These are phyloP conservation scores for Pteruthius melanotis DNA, from an alignment of 2,113 vertebrate genomes.

Conservation along the genomic window DNA sequence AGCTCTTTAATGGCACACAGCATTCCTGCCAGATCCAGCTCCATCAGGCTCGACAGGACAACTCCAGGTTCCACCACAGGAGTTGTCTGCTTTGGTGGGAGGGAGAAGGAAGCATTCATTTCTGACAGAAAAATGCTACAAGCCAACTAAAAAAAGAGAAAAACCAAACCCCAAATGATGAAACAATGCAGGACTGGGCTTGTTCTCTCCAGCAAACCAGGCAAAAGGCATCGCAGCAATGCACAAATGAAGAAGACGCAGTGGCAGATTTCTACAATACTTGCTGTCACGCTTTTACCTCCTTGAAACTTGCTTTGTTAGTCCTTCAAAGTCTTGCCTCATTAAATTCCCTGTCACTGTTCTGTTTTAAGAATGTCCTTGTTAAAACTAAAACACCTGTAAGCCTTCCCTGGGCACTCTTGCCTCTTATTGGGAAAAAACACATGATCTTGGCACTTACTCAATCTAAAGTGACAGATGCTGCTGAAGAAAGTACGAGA, in stretches of 20 bases:
- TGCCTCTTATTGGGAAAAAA: not conserved
- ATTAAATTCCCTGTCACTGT: conserved; percentile 21
- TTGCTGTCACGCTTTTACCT: not conserved
- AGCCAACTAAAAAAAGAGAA: not conserved
- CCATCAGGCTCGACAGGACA: not conserved
- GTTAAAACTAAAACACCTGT: conserved; percentile 47
- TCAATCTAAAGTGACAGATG: not conserved
- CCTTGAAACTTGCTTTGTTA: conserved; percentile 17
- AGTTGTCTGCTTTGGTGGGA: not conserved
- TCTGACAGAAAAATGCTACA: not conserved
- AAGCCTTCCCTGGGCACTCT: conserved; percentile 30
- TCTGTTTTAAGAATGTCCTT: conserved; percentile 43
- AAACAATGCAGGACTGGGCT: not conserved
- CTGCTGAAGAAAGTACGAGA: not conserved
- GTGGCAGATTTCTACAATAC: not conserved
- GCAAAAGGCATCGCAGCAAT: not conserved
- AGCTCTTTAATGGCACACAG: not conserved
- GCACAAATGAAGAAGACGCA: not conserved
- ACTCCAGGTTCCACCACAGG: not conserved
- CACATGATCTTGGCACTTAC: not conserved
- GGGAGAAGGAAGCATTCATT: not conserved
- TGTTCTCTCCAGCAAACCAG: not conserved
- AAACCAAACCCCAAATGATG: not conserved
- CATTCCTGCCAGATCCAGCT: not conserved
- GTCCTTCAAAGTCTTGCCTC: conserved; percentile 28